phyloP scores from a whole-genome alignment of 2,888 invertebrate species.

The Spisula subtruncata region DNA sequence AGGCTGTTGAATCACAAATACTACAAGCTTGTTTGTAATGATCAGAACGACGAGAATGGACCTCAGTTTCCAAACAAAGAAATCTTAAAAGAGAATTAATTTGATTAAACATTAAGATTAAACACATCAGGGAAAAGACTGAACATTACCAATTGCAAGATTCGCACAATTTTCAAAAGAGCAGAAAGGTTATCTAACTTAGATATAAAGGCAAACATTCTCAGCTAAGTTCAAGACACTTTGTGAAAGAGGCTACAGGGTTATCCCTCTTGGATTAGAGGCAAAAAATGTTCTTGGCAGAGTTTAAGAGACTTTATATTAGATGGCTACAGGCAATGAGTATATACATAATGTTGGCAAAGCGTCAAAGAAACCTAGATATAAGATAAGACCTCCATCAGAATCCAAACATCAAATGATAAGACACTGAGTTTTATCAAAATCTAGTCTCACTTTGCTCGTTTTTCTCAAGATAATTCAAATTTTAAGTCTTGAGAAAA shows the following conservation, averaged over 20 bases:
- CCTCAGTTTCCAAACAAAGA: background rate
- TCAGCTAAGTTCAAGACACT: background rate
- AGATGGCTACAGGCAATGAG: background rate
- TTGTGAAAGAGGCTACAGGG: background rate
- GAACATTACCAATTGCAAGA: background rate
- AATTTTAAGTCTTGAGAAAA: constrained; percentile 28
- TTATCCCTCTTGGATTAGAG: background rate
- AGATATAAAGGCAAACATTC: no score
- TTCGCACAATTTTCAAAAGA: no score
- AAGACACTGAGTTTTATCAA: constrained; percentile 12
- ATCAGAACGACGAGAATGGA: no score
- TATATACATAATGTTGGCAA: background rate
- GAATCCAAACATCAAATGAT: constrained; percentile 7
- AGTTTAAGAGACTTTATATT: background rate
- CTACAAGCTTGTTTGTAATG: no score
- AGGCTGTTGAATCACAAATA: no score
- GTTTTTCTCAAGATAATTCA: constrained; percentile 46
- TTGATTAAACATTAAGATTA: constrained; percentile 6
- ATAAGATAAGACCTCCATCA: constrained; percentile 3
- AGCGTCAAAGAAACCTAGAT: background rate
- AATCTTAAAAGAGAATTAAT: background rate
- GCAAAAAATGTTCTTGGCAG: background rate
- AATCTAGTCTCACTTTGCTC: background rate
- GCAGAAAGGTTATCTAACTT: no score
- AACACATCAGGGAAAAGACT: background rate